Conservation (phyloP, 2,113 vertebrate species). For the Camelus bactrianus region DNA sequence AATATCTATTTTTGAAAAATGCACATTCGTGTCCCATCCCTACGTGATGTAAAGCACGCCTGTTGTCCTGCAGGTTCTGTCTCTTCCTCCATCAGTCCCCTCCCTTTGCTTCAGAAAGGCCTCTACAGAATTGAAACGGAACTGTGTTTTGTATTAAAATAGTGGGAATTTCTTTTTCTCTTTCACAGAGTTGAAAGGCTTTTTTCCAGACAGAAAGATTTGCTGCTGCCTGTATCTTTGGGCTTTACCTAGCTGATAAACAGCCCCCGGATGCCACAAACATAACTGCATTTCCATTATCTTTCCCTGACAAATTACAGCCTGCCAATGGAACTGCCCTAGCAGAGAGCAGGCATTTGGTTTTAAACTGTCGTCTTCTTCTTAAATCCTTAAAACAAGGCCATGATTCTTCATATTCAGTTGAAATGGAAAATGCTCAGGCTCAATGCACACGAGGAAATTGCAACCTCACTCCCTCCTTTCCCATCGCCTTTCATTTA, state of each 20-base stretch:
- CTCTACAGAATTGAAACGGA: slow-evolving; percentile 71
- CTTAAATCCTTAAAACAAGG: slow-evolving; percentile 82
- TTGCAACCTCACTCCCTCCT: slow-evolving; percentile 30
- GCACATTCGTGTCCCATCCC: slow-evolving; percentile 43
- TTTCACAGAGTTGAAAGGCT: slow-evolving; percentile 67
- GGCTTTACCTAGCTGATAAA: slow-evolving; percentile 77
- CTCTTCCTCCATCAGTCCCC: neutral
- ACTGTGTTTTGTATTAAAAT: slow-evolving; percentile 65
- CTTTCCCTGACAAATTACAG: slow-evolving; percentile 80
- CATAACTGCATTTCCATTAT: slow-evolving; percentile 78
- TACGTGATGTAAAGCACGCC: slow-evolving; percentile 68
- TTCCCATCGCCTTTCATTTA: neutral
- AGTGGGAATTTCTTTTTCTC: slow-evolving; percentile 53
- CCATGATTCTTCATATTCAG: slow-evolving; percentile 76
- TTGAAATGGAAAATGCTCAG: slow-evolving; percentile 81
- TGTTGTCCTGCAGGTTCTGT: neutral
- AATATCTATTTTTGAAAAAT: slow-evolving; percentile 76
- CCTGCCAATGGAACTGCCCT: slow-evolving; percentile 76
- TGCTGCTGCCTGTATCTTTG: slow-evolving; percentile 36
- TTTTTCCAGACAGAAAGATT: slow-evolving; percentile 48
- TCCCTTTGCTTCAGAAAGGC: slow-evolving; percentile 60
- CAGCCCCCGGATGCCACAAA: slow-evolving; percentile 80
- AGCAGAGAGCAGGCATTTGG: slow-evolving; percentile 75
- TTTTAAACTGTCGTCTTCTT: slow-evolving; percentile 79
- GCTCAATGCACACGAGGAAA: slow-evolving; percentile 76